Evolutionary conservation across 1,140 invertebrate species (phyloP), one percentile per base, ranked within the genome.

Genomic region (Micrasema minimum): DNA sequence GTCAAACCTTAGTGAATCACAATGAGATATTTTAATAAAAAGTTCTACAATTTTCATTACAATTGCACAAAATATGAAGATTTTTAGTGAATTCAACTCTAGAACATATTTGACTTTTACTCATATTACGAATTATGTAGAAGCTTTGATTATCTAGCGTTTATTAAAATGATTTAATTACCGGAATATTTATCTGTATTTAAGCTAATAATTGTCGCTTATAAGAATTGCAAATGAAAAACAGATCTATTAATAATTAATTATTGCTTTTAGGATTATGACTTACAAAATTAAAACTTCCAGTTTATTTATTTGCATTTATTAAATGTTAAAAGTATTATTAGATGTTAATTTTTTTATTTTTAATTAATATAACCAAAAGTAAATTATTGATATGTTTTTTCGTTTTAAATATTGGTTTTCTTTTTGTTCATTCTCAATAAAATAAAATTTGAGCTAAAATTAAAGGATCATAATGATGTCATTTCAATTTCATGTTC

Each of bases 1-100:
- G 69, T 75, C 73, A 71, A 72, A 74, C 45, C 45, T 59, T 51
- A 69, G 50, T 46, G 38, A 67, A 45, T 64, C 59, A 64, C 59
- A 23, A 45, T 64, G 59, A 59, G 55, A 59, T 59, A 41, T 64
- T 64, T 64, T 45, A 64, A 64, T 46, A 62, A 26, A 45, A 23
- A 64, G 43, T 64, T 64, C 22, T 64, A 46, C 41, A 45, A 64
- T 64, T 64, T 46, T 64, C 38, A 64, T 64, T 64, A 64, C 22
- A 64, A 45, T 64, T 64, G 59, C 59, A 64, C 59, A 64, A 14
- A 59, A 41, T 38, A 41, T 59, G 38, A 55, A 31, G 20, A 55
- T 31, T 55, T 53, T 23, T 53, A 31, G 12, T 53, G 55, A 41
- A 38, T 59, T 59, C 22, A 14, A 20, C 16, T 59, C 26, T 4